These are phyloP conservation scores for Idris sp. DNA, from an alignment of 1,140 invertebrate species.

Conservation along the genomic window DNA sequence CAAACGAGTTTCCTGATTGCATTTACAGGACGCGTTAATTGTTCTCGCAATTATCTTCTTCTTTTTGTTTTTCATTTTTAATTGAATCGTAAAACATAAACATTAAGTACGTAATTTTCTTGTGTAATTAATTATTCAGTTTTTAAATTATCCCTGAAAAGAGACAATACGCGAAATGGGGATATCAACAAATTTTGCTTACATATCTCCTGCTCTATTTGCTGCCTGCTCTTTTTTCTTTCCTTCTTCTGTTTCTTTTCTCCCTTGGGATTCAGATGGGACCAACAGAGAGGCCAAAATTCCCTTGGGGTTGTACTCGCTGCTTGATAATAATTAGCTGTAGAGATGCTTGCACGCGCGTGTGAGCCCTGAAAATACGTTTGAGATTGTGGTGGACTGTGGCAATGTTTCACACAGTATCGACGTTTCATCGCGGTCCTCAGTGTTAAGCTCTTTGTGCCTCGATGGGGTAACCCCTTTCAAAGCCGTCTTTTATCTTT, in stretches of 20 bases:
- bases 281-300: slow-evolving; percentile 32
- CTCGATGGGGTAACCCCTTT: slow-evolving; percentile 36
- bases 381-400: slow-evolving; percentile 67
- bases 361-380: slow-evolving; percentile 72
- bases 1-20: slow-evolving; percentile 52
- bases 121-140: no score
- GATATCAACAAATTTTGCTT: no score
- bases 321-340: slow-evolving; percentile 72
- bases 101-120: no score
- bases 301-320: slow-evolving; percentile 49
- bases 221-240: no score
- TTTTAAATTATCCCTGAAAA: no score
- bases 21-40: slow-evolving; percentile 53
- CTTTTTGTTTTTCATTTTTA: slow-evolving; percentile 18
- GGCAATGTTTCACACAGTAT: slow-evolving; percentile 65
- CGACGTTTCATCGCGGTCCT: slow-evolving; percentile 68
- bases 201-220: no score
- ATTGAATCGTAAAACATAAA: no score
- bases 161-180: no score
- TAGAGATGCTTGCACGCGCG: slow-evolving; percentile 71
- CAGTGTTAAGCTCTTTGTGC: slow-evolving; percentile 30
- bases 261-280: no score
- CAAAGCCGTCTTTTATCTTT: slow-evolving; percentile 37
- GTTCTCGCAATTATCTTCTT: slow-evolving; percentile 41
- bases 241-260: no score